Conservation (phyloP, 2,113 vertebrate genomes). For the Murina feae region DNA sequence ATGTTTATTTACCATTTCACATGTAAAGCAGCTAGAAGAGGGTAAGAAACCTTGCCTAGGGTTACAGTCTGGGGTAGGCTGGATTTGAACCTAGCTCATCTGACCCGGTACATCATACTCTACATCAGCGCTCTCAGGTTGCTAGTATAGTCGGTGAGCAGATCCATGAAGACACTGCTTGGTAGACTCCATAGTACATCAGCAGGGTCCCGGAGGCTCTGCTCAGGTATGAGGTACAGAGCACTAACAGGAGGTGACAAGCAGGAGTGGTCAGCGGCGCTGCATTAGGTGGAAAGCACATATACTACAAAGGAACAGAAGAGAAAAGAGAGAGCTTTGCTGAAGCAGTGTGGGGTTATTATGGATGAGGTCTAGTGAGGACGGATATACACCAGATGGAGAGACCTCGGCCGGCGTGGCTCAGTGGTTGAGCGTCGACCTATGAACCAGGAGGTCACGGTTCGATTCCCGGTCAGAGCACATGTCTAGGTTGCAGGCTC, state of each 20-base stretch:
- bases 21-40: not conserved
- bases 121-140: not conserved
- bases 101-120: not conserved
- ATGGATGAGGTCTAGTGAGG: not conserved
- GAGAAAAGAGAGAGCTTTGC: not conserved
- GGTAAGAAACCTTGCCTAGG: not conserved
- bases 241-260: not conserved
- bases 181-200: not conserved
- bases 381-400: not conserved
- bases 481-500: no score
- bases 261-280: not conserved
- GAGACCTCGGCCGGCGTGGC: no score
- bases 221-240: not conserved
- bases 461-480: no score
- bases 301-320: not conserved
- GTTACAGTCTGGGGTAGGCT: not conserved
- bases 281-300: not conserved
- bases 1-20: not conserved
- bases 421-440: no score
- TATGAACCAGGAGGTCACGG: no score
- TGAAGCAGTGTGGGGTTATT: not conserved
- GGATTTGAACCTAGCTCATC: not conserved
- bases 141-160: not conserved
- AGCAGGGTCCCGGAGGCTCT: not conserved
- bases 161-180: not conserved